phyloP scores from a whole-genome alignment of 2,113 vertebrate species.

The Nothoprocta perdicaria region DNA sequence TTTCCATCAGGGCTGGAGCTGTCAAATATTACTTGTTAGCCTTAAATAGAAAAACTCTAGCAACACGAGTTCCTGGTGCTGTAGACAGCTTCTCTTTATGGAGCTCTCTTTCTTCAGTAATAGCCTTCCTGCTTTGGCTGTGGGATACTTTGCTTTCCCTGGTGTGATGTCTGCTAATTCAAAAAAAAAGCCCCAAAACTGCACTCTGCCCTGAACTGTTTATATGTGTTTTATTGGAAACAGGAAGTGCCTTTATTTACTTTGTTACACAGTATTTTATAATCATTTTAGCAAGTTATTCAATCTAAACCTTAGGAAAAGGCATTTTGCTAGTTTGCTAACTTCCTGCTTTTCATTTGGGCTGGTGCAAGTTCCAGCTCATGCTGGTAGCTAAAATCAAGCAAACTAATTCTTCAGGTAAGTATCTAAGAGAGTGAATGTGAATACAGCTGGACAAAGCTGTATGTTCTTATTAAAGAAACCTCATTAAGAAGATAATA shows the following conservation, averaged over 20 bases:
- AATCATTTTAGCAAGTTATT: background rate
- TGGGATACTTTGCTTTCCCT: background rate
- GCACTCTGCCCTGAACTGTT: background rate
- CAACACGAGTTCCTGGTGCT: background rate
- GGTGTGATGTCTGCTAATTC: background rate
- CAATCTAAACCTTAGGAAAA: background rate
- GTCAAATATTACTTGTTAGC: background rate
- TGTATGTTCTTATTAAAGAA: background rate
- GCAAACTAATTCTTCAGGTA: background rate
- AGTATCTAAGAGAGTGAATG: background rate
- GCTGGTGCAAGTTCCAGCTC: background rate
- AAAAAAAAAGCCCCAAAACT: background rate
- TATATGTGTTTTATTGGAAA: background rate
- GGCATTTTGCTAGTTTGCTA: background rate
- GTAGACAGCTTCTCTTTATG: background rate
- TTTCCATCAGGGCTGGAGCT: slow-evolving; percentile 20
- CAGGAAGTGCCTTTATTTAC: background rate
- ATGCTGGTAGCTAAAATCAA: background rate
- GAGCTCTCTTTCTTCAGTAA: background rate
- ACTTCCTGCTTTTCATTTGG: background rate
- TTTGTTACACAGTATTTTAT: background rate
- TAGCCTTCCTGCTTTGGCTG: background rate
- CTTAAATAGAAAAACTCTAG: background rate
- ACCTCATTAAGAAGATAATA: background rate
- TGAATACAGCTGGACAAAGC: background rate